These are phyloP conservation scores for Brachyopa scutellaris DNA, from an alignment of 2,888 invertebrate species.

Conservation along the genomic window DNA sequence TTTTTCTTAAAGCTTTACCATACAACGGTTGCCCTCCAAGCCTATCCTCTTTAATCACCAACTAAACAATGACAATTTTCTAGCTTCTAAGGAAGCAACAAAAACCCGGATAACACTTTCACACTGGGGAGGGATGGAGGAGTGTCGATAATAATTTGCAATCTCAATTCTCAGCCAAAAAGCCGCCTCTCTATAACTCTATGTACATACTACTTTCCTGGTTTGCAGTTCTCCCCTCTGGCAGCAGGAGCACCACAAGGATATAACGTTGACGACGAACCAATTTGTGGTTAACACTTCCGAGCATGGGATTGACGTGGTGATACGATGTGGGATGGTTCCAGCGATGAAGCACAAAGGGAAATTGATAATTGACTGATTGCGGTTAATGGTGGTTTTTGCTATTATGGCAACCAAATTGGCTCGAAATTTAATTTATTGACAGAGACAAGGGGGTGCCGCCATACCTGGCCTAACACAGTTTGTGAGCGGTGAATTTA, in stretches of 20 bases:
- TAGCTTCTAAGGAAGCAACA: background rate
- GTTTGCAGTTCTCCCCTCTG: conserved; percentile 8
- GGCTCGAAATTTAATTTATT: conserved; percentile 70
- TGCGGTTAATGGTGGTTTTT: conserved; percentile 71
- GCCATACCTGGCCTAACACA: background rate
- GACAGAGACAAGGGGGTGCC: conserved; percentile 54
- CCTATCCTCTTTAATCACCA: background rate
- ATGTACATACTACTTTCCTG: background rate
- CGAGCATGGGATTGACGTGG: conserved; percentile 5
- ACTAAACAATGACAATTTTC: background rate
- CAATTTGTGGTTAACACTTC: conserved; percentile 70
- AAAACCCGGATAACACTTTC: background rate
- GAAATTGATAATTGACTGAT: conserved; percentile 71
- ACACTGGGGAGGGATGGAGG: conserved; percentile 24
- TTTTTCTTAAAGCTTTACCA: background rate
- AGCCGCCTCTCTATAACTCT: conserved; percentile 16
- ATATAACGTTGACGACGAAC: conserved; percentile 54
- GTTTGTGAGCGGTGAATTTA: conserved; percentile 32
- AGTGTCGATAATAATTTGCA: conserved; percentile 58
- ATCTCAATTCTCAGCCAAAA: conserved; percentile 12
- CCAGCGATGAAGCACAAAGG: conserved; percentile 42
- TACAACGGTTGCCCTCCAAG: too few relatives aligned
- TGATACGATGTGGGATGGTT: conserved; percentile 12
- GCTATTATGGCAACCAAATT: conserved; percentile 68
- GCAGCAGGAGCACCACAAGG: conserved; percentile 13